phyloP scores from a whole-genome alignment of 2,888 invertebrate genomes.

The Tipula helvola region DNA sequence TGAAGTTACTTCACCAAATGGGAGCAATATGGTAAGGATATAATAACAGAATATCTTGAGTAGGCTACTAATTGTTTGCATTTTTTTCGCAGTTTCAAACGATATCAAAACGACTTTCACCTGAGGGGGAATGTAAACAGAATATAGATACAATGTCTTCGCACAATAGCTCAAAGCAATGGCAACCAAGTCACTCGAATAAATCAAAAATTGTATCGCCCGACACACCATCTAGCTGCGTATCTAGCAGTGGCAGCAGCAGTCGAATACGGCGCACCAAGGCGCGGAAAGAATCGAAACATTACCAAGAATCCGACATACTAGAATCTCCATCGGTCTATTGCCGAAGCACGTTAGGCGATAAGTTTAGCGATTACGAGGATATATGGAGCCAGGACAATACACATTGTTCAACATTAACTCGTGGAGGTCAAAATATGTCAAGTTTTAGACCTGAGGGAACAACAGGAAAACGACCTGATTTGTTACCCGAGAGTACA shows the following conservation, averaged over 20 bases:
- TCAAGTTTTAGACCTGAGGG: constrained; percentile 32
- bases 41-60: background rate
- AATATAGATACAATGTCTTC: constrained; percentile 44
- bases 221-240: constrained; percentile 32
- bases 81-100: constrained; percentile 36
- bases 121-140: constrained; percentile 44
- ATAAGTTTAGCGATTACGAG: constrained; percentile 90
- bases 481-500: constrained; percentile 48
- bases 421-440: constrained; percentile 37
- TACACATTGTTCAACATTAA: constrained; percentile 37
- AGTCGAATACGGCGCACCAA: constrained; percentile 40
- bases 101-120: constrained; percentile 56
- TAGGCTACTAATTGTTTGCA: background rate
- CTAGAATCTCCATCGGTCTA: constrained; percentile 71
- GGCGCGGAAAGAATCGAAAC: constrained; percentile 51
- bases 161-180: constrained; percentile 42
- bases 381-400: constrained; percentile 74
- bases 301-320: constrained; percentile 72
- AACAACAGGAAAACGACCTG: constrained; percentile 37
- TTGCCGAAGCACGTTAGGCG: constrained; percentile 74
- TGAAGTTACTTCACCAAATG: constrained; percentile 31
- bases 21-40: constrained; percentile 22
- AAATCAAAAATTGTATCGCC: constrained; percentile 39
- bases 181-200: constrained; percentile 42
- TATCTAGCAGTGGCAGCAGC: constrained; percentile 37